A percentile compares a stretch with the other conserved stretches of the same genome.
phyloP scores from a whole-genome alignment of 2,888 invertebrate species.

The Campoletis raptor region DNA sequence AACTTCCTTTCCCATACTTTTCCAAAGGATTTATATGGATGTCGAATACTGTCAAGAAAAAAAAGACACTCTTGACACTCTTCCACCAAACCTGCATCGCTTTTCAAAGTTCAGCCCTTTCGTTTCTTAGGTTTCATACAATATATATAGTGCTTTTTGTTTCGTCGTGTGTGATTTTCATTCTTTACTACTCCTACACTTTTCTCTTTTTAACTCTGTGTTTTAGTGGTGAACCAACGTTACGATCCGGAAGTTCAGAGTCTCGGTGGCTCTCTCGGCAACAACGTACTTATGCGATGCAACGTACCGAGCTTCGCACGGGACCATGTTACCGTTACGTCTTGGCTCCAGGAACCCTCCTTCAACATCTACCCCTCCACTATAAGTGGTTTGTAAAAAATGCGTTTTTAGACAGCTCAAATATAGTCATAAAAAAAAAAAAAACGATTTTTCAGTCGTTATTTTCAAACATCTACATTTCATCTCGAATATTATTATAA shows the following conservation, averaged over 20 bases:
- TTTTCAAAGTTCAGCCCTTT: not conserved
- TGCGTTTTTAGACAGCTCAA: not conserved
- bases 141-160: not conserved
- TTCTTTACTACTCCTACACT: slow-evolving; percentile 12
- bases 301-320: slow-evolving; percentile 87
- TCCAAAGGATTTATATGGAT: slow-evolving; percentile 22
- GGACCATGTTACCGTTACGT: slow-evolving; percentile 86
- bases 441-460: not conserved
- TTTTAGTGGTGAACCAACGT: slow-evolving; percentile 86
- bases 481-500: too few species aligned
- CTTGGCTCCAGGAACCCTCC: slow-evolving; percentile 87
- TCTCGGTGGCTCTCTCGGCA: slow-evolving; percentile 86
- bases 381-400: slow-evolving; percentile 85
- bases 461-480: not conserved
- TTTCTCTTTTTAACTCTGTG: slow-evolving; percentile 68
- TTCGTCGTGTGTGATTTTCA: not conserved
- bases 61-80: not conserved
- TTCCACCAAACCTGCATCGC: not conserved
- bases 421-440: too few species aligned
- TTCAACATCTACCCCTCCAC: slow-evolving; percentile 87
- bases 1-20: slow-evolving; percentile 2
- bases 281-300: slow-evolving; percentile 87
- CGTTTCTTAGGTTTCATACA: not conserved
- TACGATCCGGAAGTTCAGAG: slow-evolving; percentile 87
- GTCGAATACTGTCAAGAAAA: slow-evolving; percentile 19